These are phyloP conservation scores for Digitonthophagus gazella DNA, from an alignment of 2,888 invertebrate genomes.

Conservation along the genomic window DNA sequence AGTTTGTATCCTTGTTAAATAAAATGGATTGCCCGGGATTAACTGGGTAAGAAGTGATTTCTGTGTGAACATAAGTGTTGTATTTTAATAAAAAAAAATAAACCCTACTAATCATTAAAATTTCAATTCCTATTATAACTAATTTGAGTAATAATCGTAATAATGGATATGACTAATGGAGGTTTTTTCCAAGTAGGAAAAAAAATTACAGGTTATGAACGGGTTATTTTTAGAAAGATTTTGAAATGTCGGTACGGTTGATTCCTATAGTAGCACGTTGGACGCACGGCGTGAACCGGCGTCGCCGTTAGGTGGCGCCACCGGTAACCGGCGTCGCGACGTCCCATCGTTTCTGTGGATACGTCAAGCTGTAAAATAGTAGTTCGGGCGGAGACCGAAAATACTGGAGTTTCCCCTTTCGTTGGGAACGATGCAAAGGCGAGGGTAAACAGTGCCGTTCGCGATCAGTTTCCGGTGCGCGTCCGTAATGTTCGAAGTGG, in stretches of 20 bases:
- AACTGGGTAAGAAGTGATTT: slow-evolving; percentile 5
- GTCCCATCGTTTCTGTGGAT: slow-evolving; percentile 34
- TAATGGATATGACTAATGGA: background rate
- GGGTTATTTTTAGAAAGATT: slow-evolving; percentile 8
- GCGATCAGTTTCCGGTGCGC: background rate
- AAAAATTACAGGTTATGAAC: slow-evolving; percentile 12
- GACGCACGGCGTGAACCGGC: background rate
- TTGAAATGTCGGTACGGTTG: background rate
- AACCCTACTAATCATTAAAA: background rate
- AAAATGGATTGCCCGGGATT: background rate
- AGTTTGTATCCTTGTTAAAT: background rate
- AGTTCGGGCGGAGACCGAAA: slow-evolving; percentile 43
- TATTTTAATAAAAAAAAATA: background rate
- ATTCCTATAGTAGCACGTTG: background rate
- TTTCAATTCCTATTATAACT: background rate
- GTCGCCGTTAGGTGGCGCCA: slow-evolving; percentile 39
- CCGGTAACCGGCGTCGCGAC: slow-evolving; percentile 39
- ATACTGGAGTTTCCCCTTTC: slow-evolving; percentile 17
- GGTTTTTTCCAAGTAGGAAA: background rate
- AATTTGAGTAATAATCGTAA: background rate
- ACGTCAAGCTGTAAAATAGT: slow-evolving; percentile 39
- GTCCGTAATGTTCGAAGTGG: slow-evolving; percentile 7
- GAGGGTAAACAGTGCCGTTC: slow-evolving; percentile 1
- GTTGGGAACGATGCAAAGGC: background rate
- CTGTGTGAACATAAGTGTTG: background rate